Conservation (phyloP, 2,797 vertebrate genomes). For the Urocyon cinereoargenteus region DNA sequence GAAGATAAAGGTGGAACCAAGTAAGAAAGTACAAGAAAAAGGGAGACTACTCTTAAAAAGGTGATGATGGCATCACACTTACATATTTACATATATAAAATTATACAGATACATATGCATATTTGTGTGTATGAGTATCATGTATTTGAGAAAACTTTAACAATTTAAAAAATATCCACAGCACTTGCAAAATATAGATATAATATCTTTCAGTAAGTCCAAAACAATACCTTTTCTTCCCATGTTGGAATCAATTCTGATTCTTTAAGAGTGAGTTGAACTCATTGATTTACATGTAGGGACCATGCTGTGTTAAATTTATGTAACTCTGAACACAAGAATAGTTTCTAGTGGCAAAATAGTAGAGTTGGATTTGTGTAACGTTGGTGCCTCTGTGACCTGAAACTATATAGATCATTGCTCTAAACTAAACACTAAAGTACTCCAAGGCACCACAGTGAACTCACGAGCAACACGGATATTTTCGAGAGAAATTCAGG, state of each 20-base stretch:
- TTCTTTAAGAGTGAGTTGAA: neutral
- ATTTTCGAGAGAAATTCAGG: neutral
- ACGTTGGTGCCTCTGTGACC: neutral
- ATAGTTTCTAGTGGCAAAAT: neutral
- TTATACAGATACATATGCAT: no score
- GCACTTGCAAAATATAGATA: neutral
- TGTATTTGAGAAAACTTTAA: no score
- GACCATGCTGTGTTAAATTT: neutral
- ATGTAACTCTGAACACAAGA: neutral
- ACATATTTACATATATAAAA: no score
- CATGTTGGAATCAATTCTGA: neutral
- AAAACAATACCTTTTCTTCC: neutral
- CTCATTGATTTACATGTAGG: neutral
- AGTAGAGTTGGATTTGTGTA: neutral
- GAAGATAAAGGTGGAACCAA: no score
- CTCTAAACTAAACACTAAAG: neutral
- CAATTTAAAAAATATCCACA: no score
- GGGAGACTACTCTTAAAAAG: no score
- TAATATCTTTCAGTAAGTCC: neutral
- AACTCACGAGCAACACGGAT: neutral
- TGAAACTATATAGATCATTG: neutral
- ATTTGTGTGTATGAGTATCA: no score
- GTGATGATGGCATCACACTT: no score
- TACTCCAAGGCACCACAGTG: neutral
- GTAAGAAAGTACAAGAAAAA: no score